A percentile compares a stretch with the other conserved stretches of the same genome.
Conservation (phyloP, 2,797 vertebrate genomes). For the Leptatherina wallacei region DNA sequence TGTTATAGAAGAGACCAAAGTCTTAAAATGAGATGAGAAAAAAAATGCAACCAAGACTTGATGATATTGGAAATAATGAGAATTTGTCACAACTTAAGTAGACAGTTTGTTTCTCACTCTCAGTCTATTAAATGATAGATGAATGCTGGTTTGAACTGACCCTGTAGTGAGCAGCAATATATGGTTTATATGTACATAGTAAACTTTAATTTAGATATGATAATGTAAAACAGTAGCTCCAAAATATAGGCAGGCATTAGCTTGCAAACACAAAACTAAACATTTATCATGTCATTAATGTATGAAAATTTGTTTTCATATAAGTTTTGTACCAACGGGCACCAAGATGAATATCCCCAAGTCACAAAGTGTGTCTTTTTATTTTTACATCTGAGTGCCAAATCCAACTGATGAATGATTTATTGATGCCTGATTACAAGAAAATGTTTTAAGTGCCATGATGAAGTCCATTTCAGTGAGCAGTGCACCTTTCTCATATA, state of each 20-base stretch:
- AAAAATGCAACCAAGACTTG: constrained; percentile 16
- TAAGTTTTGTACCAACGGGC: constrained; percentile 34
- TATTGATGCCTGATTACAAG: constrained; percentile 63
- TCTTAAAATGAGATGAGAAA: constrained; percentile 40
- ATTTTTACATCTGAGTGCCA: constrained; percentile 56
- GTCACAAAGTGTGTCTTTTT: constrained; percentile 23
- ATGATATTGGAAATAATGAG: constrained; percentile 18
- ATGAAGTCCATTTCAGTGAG: constrained; percentile 57
- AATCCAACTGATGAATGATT: constrained; percentile 55
- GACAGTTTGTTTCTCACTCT: constrained; percentile 22
- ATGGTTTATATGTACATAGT: constrained; percentile 73
- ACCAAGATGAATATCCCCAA: constrained; percentile 32
- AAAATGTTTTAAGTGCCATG: constrained; percentile 77
- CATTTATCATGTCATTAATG: constrained; percentile 44
- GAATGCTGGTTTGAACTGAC: constrained; percentile 40
- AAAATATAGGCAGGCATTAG: constrained; percentile 38
- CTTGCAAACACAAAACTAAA: constrained; percentile 55
- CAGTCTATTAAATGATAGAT: constrained; percentile 15
- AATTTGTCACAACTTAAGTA: constrained; percentile 21
- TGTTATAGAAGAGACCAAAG: constrained; percentile 24
- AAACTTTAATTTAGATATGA: constrained; percentile 57
- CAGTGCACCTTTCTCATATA: constrained; percentile 42
- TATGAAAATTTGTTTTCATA: constrained; percentile 43
- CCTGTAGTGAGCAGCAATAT: constrained; percentile 57
- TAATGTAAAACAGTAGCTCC: constrained; percentile 50